Conservation (phyloP, 2,113 vertebrate species). For the Vombatus ursinus region DNA sequence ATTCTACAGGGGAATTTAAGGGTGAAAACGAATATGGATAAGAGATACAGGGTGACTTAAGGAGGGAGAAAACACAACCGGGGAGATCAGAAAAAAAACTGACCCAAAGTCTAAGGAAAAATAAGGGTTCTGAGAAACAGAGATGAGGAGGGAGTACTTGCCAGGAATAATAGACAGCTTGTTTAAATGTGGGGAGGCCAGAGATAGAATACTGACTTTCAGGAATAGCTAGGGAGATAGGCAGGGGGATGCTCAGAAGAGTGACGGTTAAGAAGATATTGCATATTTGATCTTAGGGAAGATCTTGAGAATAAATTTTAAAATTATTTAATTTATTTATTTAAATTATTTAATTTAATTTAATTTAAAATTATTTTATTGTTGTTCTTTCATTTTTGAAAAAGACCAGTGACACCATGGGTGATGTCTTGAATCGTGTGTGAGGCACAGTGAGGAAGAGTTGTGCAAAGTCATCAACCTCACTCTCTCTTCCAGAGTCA, state of each 20-base stretch:
- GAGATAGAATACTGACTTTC: not conserved
- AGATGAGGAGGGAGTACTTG: not conserved
- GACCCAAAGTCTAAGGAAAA: not conserved
- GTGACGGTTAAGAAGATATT: not conserved
- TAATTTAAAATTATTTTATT: not conserved
- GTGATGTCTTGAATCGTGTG: not conserved
- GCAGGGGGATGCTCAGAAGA: not conserved
- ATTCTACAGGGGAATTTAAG: not conserved
- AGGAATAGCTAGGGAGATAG: not conserved
- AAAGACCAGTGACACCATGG: not conserved
- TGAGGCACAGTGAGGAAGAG: not conserved
- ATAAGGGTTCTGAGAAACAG: not conserved
- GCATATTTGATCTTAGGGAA: not conserved
- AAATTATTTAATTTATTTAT: too few species aligned
- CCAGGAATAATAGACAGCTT: not conserved
- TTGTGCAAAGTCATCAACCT: not conserved
- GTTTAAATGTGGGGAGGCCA: not conserved
- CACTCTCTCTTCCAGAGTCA: too few species aligned
- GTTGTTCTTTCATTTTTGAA: too few species aligned
- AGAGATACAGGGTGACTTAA: not conserved
- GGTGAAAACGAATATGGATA: not conserved
- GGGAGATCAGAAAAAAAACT: not conserved
- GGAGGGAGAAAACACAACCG: not conserved
- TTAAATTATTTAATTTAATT: too few species aligned
- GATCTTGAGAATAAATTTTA: not conserved